Evolutionary conservation across 2,888 invertebrate genomes (phyloP), one percentile per base, ranked within the genome.

Genomic region (Eupithecia dodoneata): DNA sequence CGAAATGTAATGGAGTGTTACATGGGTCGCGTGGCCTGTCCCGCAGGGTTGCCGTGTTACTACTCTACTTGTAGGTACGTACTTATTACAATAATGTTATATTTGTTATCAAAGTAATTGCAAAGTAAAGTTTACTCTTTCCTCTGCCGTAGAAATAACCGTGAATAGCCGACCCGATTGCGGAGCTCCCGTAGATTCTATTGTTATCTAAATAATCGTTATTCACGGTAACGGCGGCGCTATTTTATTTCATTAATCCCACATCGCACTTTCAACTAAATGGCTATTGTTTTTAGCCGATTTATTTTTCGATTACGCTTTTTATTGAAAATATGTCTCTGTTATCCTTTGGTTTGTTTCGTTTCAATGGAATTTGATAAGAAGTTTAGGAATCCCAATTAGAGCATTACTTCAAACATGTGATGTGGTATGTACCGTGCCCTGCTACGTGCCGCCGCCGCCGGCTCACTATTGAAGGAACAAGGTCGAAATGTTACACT

Each of bases 221-320:
- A 76, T 63, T 79, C 72, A 30, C 73, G 71, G 70, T 71, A 65
- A 70, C 65, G 73, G 76, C 72, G 76, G 63, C 70, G 76, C 75
- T 80, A 73, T 81, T 80, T 81, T 79, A 79, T 83, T 83, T 78
- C 79, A 83, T 79, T 81, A 81, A 79, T 80, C 79, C 81, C 74
- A 66, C 66, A 66, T 67, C 69, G 74, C 70, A 71, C 72, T 80
- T 74, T 66, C 75, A 75, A 78, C 76, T 80, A 80, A 80, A 78
- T 77, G 79, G 75, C 42, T 76, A 79, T 79, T 77, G 80, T 80
- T 81, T 59, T 80, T 76, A 72, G 66, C 59, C 80, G 77, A 81
- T 83, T 81, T 83, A 81, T 81, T 81, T 75, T 76, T 78, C 78
- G 78, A 77, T 80, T 76, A 77, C 74, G 72, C 44, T 77, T 79